Evolutionary conservation across 2,888 invertebrate species (phyloP).

Genomic region (Harpalus rufipes): DNA sequence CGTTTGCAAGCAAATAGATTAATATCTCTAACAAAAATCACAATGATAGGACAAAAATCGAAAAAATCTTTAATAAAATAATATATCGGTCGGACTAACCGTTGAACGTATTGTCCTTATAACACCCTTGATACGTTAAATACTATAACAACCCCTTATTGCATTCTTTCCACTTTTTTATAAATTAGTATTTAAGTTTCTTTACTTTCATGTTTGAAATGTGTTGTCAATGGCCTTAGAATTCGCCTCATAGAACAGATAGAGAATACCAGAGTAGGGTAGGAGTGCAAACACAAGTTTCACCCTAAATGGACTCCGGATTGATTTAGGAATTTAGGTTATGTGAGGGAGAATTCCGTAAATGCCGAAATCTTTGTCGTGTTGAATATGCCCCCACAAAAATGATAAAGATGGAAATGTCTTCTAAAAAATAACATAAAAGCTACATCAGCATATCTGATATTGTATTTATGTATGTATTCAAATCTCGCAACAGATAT

Average conservation of each 20-base stretch:
- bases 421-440: not conserved
- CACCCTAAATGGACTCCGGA: not conserved
- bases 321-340: not conserved
- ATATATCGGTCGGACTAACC: no score
- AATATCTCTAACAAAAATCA: no score
- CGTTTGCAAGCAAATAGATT: no score
- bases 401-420: not conserved
- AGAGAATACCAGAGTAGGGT: not conserved
- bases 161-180: no score
- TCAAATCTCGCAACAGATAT: not conserved
- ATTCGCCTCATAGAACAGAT: not conserved
- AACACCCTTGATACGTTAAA: no score
- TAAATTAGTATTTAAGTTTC: no score
- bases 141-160: no score
- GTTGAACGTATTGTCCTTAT: no score
- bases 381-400: not conserved
- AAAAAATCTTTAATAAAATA: no score
- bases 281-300: not conserved
- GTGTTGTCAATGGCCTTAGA: not conserved
- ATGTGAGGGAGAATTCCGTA: not conserved
- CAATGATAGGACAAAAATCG: no score
- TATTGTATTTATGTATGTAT: constrained; percentile 4
- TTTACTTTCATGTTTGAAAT: not conserved
- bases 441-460: not conserved
- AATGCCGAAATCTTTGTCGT: not conserved